Base-by-base conservation (phyloP, 2,797 vertebrate genomes). In the Pristis pectinata region DNA sequence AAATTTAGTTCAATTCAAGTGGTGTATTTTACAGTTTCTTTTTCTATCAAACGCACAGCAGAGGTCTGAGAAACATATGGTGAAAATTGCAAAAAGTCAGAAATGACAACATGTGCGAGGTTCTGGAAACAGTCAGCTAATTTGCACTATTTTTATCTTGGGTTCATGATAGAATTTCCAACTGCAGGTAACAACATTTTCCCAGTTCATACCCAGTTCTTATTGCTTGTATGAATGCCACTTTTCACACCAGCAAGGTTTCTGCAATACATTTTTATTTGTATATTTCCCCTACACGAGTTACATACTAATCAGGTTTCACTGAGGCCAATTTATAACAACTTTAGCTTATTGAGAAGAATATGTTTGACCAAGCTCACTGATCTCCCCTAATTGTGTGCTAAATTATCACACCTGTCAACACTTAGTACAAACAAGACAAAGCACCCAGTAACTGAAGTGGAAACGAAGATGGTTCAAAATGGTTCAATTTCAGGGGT, bases 331-430 rank as follows among this genome's bases (percentile, higher is more conserved):
- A 91, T 64, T 64, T 91, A 56, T 89, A 89, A 27, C 59, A 91
- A 64, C 37, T 64, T 91, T 37, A 91, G 87, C 87, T 91, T 37
- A 34, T 64, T 91, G 34, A 64, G 37, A 64, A n/a, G 27, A 91
- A 91, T n/a, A 91, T 91, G 85, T 64, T 91, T n/a, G 22, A 8
- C 17, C 56, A 22, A 91, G 56, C 59, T 91, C n/a, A 61, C 17
- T 64, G 87, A 91, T 37, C n/a, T 61, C 34, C 85, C 34, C 30
- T 64, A 89, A 89, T 89, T 61, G 56, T 37, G 4, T 91, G 17
- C 56, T 91, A 64, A 91, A 91, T 91, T 61, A 64, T 22, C 87
- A 64, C 59, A 64, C n/a, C 87, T 91, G 87, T 64, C 87, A 7
- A 27, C 59, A 37, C n/a, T 91, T 64, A 64, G 34, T 15, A 7